These are phyloP conservation scores for Drosophila nikananu DNA, from an alignment of 1,140 invertebrate genomes.

Conservation along the genomic window DNA sequence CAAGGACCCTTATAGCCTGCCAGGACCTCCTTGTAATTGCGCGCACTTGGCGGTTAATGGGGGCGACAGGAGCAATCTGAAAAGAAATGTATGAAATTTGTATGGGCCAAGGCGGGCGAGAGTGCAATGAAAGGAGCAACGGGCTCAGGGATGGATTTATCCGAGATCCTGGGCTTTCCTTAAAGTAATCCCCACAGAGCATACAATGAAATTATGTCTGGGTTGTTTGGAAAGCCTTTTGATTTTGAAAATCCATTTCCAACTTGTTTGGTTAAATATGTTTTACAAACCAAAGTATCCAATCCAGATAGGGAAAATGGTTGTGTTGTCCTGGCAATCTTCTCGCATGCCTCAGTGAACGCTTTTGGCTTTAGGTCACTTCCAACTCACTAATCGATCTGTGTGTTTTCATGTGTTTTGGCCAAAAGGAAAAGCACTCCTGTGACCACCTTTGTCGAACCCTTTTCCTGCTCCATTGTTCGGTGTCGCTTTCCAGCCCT, in stretches of 20 bases:
- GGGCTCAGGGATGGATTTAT: constrained; percentile 22
- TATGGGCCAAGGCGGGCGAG: constrained; percentile 62
- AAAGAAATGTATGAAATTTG: constrained; percentile 82
- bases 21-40: constrained; percentile 64
- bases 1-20: constrained; percentile 9
- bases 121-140: constrained; percentile 55
- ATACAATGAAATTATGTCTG: constrained; percentile 6
- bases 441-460: background rate
- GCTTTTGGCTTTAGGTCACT: background rate
- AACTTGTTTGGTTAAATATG: background rate
- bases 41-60: constrained; percentile 79
- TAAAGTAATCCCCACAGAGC: background rate
- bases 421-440: constrained; percentile 4
- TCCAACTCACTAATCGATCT: constrained; percentile 13
- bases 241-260: background rate
- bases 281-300: background rate
- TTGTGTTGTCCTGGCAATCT: constrained; percentile 1
- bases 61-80: constrained; percentile 75
- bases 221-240: background rate
- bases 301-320: background rate
- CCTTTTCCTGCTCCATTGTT: constrained; percentile 18
- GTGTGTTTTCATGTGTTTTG: background rate
- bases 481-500: constrained; percentile 6
- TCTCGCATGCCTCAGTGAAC: background rate
- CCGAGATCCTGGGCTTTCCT: background rate